These are phyloP conservation scores for Siphamia tubifer DNA, from an alignment of 2,113 vertebrate species.

Conservation along the genomic window DNA sequence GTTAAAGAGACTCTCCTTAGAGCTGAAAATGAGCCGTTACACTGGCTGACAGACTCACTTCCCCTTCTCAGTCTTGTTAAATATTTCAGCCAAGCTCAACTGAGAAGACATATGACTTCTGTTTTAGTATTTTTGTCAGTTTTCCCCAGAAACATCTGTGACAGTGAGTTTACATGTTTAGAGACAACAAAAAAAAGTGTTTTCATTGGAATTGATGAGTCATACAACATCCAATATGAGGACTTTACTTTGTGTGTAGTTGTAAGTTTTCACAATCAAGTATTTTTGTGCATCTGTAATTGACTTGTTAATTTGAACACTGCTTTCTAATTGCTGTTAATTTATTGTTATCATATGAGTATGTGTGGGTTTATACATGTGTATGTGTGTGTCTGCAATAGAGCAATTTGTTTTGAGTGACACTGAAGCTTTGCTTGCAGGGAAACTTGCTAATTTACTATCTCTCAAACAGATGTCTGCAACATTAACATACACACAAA, in stretches of 20 bases:
- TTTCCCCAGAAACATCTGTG: conserved; percentile 21
- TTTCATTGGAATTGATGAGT: conserved; percentile 17
- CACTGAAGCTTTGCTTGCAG: conserved; percentile 41
- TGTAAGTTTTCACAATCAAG: too few relatives aligned
- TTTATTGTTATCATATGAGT: too few relatives aligned
- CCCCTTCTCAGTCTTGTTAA: not conserved
- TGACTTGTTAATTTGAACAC: conserved; percentile 4
- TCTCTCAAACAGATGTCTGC: conserved; percentile 66
- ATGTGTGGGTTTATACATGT: too few relatives aligned
- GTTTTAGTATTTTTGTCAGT: not conserved
- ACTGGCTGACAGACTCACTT: not conserved
- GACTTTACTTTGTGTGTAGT: too few relatives aligned
- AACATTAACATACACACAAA: conserved; percentile 20
- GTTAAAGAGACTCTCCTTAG: conserved; percentile 23
- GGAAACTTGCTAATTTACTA: conserved; percentile 62
- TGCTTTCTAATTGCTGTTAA: too few relatives aligned
- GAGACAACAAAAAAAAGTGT: not conserved
- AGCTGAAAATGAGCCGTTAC: conserved; percentile 17
- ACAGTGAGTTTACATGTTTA: conserved; percentile 3
- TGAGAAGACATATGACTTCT: not conserved
- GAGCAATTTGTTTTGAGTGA: conserved; percentile 63
- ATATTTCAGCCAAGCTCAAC: not conserved
- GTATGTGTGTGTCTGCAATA: too few relatives aligned
- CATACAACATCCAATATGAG: too few relatives aligned
- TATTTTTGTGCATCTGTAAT: not conserved